Conservation (phyloP, 2,888 invertebrate species). For the Coenonympha arcania region DNA sequence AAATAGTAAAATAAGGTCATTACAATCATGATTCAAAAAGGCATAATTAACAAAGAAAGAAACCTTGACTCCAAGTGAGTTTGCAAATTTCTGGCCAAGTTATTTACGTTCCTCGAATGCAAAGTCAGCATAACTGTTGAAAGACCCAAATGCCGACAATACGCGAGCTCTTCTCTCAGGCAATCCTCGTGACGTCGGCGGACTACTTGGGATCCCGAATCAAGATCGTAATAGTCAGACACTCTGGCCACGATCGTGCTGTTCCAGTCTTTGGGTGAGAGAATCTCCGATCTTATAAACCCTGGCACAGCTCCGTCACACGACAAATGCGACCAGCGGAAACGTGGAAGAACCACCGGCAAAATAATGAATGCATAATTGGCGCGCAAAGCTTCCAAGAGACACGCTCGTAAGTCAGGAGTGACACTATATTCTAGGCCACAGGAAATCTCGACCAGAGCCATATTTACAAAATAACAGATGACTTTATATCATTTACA, state of each 20-base stretch:
- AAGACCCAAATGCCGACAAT: slow-evolving; percentile 81
- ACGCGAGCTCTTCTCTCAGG: slow-evolving; percentile 79
- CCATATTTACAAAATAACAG: slow-evolving; percentile 42
- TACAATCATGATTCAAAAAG: no score
- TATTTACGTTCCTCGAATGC: slow-evolving; percentile 68
- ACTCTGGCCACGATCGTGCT: slow-evolving; percentile 83
- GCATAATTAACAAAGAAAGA: no score
- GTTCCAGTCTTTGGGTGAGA: slow-evolving; percentile 86
- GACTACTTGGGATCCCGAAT: slow-evolving; percentile 74
- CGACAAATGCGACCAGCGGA: no score
- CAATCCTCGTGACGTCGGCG: slow-evolving; percentile 78
- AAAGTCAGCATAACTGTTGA: slow-evolving; percentile 77
- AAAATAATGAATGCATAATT: slow-evolving; percentile 83
- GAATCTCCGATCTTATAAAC: slow-evolving; percentile 86
- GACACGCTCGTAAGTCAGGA: slow-evolving; percentile 75
- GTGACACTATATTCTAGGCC: slow-evolving; percentile 78
- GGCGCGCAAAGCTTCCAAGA: slow-evolving; percentile 73
- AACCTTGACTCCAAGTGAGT: slow-evolving; percentile 65
- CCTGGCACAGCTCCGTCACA: slow-evolving; percentile 76
- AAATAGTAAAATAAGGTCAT: no score
- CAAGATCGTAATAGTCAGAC: slow-evolving; percentile 85
- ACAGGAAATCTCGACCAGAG: slow-evolving; percentile 77
- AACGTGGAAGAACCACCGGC: slow-evolving; percentile 84
- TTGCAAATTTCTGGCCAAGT: slow-evolving; percentile 75
- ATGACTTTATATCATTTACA: no score